Conservation (phyloP, 2,113 vertebrate species). For the Callopanchax toddi region DNA sequence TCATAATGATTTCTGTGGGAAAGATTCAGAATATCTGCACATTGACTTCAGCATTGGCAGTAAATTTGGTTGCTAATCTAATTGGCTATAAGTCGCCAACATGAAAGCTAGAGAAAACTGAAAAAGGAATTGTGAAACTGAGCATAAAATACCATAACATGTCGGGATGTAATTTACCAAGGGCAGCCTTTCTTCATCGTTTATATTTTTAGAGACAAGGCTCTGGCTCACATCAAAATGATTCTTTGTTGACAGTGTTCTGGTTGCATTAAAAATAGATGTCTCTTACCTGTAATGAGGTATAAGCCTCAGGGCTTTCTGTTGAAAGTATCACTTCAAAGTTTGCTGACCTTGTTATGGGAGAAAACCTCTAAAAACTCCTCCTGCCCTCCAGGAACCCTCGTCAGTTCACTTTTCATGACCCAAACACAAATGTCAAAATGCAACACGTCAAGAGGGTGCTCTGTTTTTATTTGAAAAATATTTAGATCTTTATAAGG, state of each 20-base stretch:
- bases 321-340: constrained; percentile 65
- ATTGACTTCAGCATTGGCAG: too few relatives aligned
- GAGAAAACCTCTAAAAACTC: constrained; percentile 35
- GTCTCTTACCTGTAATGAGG: constrained; percentile 66
- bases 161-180: constrained; percentile 30
- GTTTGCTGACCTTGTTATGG: constrained; percentile 30
- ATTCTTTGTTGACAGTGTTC: constrained; percentile 52
- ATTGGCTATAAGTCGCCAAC: too few relatives aligned
- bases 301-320: constrained; percentile 47
- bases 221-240: constrained; percentile 55
- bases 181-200: constrained; percentile 18
- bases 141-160: constrained; percentile 17
- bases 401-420: constrained; percentile 39
- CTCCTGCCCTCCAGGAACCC: constrained; percentile 39
- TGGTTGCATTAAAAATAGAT: constrained; percentile 69
- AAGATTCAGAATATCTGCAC: too few relatives aligned
- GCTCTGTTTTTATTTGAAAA: constrained; percentile 32
- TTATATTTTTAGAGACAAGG: constrained; percentile 36
- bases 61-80: too few relatives aligned
- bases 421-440: constrained; percentile 35
- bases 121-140: too few relatives aligned
- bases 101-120: too few relatives aligned
- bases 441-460: constrained; percentile 35
- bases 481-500: constrained; percentile 14
- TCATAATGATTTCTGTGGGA: too few relatives aligned